Conservation (phyloP, 2,888 invertebrate species). For the Pseudococcus jackbeardsleyi region DNA sequence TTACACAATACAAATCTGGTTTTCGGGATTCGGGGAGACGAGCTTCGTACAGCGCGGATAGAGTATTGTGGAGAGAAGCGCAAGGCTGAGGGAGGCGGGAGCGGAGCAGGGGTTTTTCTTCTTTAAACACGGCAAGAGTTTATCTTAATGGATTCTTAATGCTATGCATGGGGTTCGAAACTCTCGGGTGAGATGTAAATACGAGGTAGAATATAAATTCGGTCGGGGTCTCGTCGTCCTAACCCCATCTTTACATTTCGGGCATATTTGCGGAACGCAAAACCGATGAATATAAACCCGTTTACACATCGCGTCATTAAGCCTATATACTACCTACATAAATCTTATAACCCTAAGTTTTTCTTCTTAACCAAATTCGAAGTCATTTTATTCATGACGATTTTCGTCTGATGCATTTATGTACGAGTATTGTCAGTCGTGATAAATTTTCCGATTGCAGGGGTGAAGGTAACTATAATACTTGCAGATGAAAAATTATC, state of each 20-base stretch:
- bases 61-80: conserved; percentile 7
- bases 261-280: conserved; percentile 59
- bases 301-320: conserved; percentile 60
- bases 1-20: conserved; percentile 63
- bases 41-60: neutral
- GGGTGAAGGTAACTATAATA: too few relatives aligned
- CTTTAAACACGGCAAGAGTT: conserved; percentile 59
- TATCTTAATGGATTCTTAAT: conserved; percentile 64
- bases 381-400: conserved; percentile 49
- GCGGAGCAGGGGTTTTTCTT: conserved; percentile 31
- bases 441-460: neutral
- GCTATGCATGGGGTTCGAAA: conserved; percentile 59
- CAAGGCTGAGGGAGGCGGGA: neutral
- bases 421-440: neutral
- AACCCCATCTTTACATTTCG: conserved; percentile 58
- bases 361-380: neutral
- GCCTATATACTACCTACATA: conserved; percentile 53
- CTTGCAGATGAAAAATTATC: too few relatives aligned
- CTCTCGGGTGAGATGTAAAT: conserved; percentile 59
- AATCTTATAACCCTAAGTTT: conserved; percentile 18
- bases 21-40: conserved; percentile 55
- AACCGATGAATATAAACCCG: conserved; percentile 61
- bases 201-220: conserved; percentile 60
- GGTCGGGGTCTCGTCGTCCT: conserved; percentile 48
- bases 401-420: neutral